A percentile compares a stretch with the other conserved stretches of the same genome.
Evolutionary conservation across 2,888 invertebrate genomes (phyloP).

Genomic region (Steinernema hermaphroditum): DNA sequence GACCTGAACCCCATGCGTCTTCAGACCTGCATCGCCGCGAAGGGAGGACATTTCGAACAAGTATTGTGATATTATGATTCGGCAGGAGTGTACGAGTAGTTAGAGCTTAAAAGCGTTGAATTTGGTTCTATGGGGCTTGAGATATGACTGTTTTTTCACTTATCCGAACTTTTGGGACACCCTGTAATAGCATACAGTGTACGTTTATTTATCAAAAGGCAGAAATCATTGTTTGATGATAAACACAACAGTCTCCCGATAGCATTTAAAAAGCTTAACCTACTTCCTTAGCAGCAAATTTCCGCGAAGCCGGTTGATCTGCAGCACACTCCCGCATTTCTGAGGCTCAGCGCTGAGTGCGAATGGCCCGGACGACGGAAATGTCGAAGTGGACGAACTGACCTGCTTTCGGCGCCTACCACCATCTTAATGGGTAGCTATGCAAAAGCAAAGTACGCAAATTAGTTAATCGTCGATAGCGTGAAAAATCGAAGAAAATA

Average conservation of each 20-base stretch:
- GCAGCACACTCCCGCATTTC: neutral
- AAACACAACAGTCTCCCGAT: neutral
- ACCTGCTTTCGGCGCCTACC: constrained; percentile 21
- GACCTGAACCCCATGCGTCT: too few relatives aligned
- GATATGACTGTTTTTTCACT: too few relatives aligned
- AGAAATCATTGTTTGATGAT: neutral
- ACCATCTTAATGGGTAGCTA: constrained; percentile 3
- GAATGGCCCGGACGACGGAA: neutral
- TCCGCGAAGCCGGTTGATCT: constrained; percentile 2
- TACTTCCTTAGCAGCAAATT: constrained; percentile 20
- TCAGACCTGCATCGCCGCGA: too few relatives aligned
- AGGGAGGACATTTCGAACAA: too few relatives aligned
- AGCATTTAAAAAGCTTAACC: neutral
- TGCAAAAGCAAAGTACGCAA: constrained; percentile 30
- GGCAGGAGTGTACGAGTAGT: too few relatives aligned
- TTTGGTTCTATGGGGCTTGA: too few relatives aligned
- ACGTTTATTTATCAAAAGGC: too few relatives aligned
- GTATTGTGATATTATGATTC: too few relatives aligned
- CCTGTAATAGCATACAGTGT: too few relatives aligned
- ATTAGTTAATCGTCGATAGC: constrained; percentile 29
- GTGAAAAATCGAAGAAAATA: constrained; percentile 28
- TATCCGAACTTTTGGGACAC: too few relatives aligned
- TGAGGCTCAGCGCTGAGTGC: neutral
- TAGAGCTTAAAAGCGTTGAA: too few relatives aligned
- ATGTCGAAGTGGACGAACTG: constrained; percentile 5